phyloP scores from a whole-genome alignment of 2,113 vertebrate species.

The Eurypyga helias region DNA sequence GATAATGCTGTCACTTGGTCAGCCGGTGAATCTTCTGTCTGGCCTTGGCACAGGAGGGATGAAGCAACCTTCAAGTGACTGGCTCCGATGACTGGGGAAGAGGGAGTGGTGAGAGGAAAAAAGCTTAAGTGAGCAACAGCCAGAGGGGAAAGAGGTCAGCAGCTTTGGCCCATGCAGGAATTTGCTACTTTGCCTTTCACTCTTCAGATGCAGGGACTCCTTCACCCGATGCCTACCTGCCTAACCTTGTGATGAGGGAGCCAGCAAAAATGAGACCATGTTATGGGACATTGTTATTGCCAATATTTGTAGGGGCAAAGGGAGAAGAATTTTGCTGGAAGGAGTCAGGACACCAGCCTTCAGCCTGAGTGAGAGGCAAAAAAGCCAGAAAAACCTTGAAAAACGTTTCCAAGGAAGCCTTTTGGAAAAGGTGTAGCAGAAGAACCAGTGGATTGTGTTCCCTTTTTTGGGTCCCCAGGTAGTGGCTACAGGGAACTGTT shows the following conservation, averaged over 20 bases:
- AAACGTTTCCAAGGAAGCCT: neutral
- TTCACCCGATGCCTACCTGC: neutral
- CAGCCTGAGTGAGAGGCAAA: neutral
- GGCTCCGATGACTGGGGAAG: no score
- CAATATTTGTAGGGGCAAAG: neutral
- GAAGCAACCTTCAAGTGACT: neutral
- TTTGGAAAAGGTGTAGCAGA: neutral
- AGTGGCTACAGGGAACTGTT: neutral
- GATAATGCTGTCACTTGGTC: neutral
- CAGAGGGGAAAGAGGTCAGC: neutral
- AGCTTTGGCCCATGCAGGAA: neutral
- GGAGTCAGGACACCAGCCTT: neutral
- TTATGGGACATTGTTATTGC: neutral
- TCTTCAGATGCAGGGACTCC: neutral
- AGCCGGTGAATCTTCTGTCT: neutral
- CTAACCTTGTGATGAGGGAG: neutral
- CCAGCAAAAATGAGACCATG: neutral
- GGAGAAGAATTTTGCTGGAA: neutral
- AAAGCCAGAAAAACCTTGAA: neutral
- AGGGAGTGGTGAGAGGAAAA: neutral
- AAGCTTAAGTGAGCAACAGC: neutral
- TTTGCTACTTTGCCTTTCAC: neutral
- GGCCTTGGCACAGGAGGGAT: neutral
- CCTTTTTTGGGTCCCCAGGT: neutral
- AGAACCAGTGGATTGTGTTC: neutral